Evolutionary conservation across 2,113 vertebrate species (phyloP).

Genomic region (Dasyurus viverrinus): DNA sequence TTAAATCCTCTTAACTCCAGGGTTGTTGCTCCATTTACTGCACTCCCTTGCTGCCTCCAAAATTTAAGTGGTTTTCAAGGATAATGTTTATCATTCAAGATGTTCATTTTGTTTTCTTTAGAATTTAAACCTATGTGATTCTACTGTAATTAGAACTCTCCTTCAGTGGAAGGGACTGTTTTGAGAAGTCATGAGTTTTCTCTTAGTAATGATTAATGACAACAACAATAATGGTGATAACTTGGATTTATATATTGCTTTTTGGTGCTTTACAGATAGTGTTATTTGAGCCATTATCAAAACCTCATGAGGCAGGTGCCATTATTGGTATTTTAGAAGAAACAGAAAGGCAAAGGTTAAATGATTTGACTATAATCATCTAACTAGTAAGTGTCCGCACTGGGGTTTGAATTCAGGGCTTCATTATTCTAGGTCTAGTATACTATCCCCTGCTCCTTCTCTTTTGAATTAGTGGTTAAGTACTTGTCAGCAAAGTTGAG

Average conservation of each 20-base stretch:
- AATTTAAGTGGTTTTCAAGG: not conserved
- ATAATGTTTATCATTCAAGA: not conserved
- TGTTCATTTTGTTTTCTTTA: not conserved
- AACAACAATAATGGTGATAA: not conserved
- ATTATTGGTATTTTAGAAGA: not conserved
- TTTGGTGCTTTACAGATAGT: not conserved
- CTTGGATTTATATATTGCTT: not conserved
- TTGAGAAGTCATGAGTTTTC: not conserved
- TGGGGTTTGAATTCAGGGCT: not conserved
- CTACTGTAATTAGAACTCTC: not conserved
- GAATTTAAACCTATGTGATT: not conserved
- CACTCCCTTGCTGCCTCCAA: too few relatives aligned
- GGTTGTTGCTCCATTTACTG: too few relatives aligned
- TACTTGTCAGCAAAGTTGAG: not conserved
- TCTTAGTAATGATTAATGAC: not conserved
- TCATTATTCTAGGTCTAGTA: too few relatives aligned
- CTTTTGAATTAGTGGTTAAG: not conserved
- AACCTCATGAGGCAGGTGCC: not conserved
- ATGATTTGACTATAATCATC: not conserved
- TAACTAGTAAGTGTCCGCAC: not conserved
- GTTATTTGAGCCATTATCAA: not conserved
- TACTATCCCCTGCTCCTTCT: not conserved
- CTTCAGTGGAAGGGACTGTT: not conserved
- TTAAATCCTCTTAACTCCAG: too few relatives aligned
- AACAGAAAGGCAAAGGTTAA: not conserved